Evolutionary conservation across 2,797 vertebrate species (phyloP).

Genomic region (Lithobates pipiens): DNA sequence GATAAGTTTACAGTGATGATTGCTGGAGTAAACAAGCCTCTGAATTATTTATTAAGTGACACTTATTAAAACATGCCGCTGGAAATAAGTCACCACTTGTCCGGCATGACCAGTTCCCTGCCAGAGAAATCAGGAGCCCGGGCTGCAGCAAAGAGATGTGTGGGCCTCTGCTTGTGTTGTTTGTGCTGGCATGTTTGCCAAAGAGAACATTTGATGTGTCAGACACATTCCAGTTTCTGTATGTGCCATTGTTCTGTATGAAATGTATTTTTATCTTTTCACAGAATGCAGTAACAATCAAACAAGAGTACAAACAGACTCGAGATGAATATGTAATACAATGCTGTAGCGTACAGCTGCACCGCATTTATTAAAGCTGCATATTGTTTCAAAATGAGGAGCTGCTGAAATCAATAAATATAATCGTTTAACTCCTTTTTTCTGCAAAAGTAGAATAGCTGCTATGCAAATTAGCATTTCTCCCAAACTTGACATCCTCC

Average conservation of each 20-base stretch:
- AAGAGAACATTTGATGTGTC: conserved; percentile 8
- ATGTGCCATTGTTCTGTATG: neutral
- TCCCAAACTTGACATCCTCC: too few species aligned
- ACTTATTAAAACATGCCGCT: conserved; percentile 56
- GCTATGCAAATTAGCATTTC: too few species aligned
- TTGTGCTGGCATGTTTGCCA: neutral
- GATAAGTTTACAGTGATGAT: conserved; percentile 46
- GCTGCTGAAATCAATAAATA: too few species aligned
- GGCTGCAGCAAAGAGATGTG: neutral
- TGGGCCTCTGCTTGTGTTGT: neutral
- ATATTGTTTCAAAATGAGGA: too few species aligned
- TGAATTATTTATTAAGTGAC: conserved; percentile 62
- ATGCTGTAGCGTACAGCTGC: neutral
- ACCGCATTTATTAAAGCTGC: neutral
- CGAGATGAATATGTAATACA: neutral
- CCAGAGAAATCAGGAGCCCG: neutral
- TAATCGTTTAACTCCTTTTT: too few species aligned
- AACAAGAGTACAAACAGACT: neutral
- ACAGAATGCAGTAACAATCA: conserved; percentile 8
- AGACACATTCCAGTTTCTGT: neutral
- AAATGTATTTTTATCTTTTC: neutral
- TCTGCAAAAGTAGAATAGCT: too few species aligned
- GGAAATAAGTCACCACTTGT: conserved; percentile 53
- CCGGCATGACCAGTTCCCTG: conserved; percentile 29
- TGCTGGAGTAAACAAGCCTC: conserved; percentile 44